phyloP scores from a whole-genome alignment of 92 coral and sea anemone genomes.

The Actinostola sp. region DNA sequence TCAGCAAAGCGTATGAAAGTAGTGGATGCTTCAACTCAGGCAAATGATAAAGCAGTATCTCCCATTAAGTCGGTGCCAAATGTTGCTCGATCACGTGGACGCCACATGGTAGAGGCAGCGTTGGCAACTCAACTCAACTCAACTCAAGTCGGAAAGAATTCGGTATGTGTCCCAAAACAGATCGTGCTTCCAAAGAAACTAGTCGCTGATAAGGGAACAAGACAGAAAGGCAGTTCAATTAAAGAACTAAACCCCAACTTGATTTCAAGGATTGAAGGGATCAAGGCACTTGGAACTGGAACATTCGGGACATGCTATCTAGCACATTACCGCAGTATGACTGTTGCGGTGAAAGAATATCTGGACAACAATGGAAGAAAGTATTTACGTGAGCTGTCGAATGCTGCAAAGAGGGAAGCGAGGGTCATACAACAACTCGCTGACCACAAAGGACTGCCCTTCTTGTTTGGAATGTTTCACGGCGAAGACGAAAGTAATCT shows the following conservation, averaged over 20 bases:
- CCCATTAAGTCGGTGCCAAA: too few species aligned
- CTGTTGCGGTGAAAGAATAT: slow-evolving; percentile 23
- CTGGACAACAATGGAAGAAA: slow-evolving; percentile 5
- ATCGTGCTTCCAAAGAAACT: too few species aligned
- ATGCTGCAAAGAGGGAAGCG: slow-evolving; percentile 8
- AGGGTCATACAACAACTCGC: background rate
- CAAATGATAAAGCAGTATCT: too few species aligned
- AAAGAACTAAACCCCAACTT: slow-evolving; percentile 19
- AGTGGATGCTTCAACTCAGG: too few species aligned
- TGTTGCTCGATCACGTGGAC: too few species aligned
- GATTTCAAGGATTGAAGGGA: slow-evolving; percentile 5
- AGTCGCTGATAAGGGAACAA: too few species aligned
- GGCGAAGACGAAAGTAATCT: background rate
- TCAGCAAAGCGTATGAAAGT: too few species aligned
- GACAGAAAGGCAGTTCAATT: too few species aligned
- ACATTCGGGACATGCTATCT: slow-evolving; percentile 13
- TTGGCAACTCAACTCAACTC: too few species aligned
- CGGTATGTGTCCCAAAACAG: background rate
- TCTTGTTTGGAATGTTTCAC: slow-evolving; percentile 16
- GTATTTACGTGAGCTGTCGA: too few species aligned
- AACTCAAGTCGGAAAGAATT: background rate
- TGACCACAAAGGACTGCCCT: slow-evolving; percentile 10
- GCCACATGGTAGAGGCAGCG: background rate
- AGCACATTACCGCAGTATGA: slow-evolving; percentile 1
- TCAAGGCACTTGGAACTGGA: slow-evolving; percentile 10